Percentiles rank a stretch among this genome's conserved stretches.
These are phyloP conservation scores for Ctenochaetus hawaiiensis DNA, from an alignment of 2,797 vertebrate genomes.

Conservation along the genomic window DNA sequence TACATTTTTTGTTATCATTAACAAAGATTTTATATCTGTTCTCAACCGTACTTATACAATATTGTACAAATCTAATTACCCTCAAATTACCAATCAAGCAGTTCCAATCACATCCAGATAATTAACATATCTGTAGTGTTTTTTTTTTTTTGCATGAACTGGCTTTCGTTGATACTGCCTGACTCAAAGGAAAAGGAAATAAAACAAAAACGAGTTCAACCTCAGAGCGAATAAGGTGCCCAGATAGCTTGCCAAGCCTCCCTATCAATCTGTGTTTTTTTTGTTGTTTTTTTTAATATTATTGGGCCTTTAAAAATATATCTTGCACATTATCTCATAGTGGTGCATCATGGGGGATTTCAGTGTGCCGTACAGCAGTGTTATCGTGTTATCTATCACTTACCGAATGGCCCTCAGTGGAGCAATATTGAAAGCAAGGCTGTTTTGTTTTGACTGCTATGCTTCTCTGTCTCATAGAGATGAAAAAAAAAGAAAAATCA, in stretches of 20 bases:
- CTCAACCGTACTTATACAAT: not conserved
- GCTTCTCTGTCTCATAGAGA: not conserved
- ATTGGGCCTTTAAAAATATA: conserved; percentile 23
- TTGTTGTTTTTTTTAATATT: not conserved
- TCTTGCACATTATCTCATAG: conserved; percentile 25
- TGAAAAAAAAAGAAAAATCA: not conserved
- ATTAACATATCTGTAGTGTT: not conserved
- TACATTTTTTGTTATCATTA: not conserved
- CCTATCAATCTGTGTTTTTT: conserved; percentile 6
- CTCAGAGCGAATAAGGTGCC: not conserved
- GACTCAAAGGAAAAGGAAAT: not conserved
- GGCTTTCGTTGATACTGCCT: not conserved
- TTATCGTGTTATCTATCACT: conserved; percentile 17
- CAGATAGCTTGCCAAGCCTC: not conserved
- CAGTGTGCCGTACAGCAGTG: not conserved
- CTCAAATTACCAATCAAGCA: not conserved
- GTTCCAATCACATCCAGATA: conserved; percentile 1
- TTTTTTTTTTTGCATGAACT: not conserved
- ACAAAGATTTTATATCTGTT: not conserved
- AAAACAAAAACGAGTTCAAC: conserved; percentile 8
- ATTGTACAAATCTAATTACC: not conserved
- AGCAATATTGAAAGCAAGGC: conserved; percentile 12
- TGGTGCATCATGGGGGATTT: conserved; percentile 20
- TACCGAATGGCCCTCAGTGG: conserved; percentile 25
- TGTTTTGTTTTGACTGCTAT: conserved; percentile 31